phyloP scores from a whole-genome alignment of 2,113 vertebrate species.

The Peucedramus taeniatus region DNA sequence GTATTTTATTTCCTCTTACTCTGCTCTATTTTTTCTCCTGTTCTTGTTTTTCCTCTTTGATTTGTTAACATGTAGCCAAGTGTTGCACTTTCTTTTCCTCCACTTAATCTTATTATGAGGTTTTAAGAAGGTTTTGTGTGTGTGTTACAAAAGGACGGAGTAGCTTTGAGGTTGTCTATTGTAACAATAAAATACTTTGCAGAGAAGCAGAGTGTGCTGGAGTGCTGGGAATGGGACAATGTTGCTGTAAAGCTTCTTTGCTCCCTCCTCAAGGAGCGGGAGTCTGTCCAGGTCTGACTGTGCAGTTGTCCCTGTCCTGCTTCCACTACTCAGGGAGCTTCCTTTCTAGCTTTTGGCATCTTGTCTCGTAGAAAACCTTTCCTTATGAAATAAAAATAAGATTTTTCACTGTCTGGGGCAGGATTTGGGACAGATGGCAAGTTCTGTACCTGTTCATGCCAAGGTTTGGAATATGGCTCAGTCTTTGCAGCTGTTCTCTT shows the following conservation, averaged over 20 bases:
- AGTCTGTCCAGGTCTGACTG: neutral
- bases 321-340: neutral
- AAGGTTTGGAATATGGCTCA: neutral
- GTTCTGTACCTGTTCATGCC: neutral
- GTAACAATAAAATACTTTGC: neutral
- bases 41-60: neutral
- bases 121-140: neutral
- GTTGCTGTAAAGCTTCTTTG: neutral
- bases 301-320: neutral
- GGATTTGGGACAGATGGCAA: neutral
- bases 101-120: neutral
- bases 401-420: neutral
- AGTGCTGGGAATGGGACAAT: neutral
- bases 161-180: neutral
- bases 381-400: neutral
- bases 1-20: neutral
- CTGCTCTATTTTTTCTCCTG: neutral
- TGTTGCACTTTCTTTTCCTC: neutral
- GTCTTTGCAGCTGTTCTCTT: neutral
- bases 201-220: neutral
- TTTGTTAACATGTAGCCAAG: neutral
- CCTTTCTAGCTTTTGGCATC: neutral
- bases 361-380: neutral
- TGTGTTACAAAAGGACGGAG: neutral
- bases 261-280: neutral